Base-by-base conservation (phyloP, 2,888 invertebrate species). In the Nowickia ferox region DNA sequence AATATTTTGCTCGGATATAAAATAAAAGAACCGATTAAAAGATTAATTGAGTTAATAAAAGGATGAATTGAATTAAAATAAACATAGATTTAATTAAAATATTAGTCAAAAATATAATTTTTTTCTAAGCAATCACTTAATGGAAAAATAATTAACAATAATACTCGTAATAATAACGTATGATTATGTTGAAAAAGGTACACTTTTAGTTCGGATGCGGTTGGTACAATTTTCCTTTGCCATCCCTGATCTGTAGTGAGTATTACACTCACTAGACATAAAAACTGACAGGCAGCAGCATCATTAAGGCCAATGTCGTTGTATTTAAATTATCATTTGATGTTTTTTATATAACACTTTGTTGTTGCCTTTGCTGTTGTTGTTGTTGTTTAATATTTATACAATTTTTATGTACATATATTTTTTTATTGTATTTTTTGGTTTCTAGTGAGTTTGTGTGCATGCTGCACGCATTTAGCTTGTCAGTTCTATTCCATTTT, bases 281-380 rank as follows among this genome's bases (percentile, higher is more conserved):
- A 22, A 61, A 71, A 44, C 76, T 59, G 81, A 71, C 78, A 86
- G 82, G 79, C 79, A 79, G 57, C 83, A 76, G 76, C 86, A 86
- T 86, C 86, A 86, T 86, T 86, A 86, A 86, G 86, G 86, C 86
- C 86, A 86, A 86, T 86, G 86, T 83, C 86, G 83, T 80, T 86
- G 86, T 80, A 86, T 86, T 80, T 83, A 86, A 86, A 86, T 86
- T 59, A 78, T 77, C 83, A 78, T 84, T 84, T 86, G 61, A 80
- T 85, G 79, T 72, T 84, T 57, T 66, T 76, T 30, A 30, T 30
- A 44, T 84, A 80, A 46, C 53, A 59, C 38, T 61, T 59, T 59
- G 19, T 63, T 68, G 38, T 53, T 72, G 57, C 48, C 66, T 38
- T 63, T 68, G 38, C 46, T 72, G 65, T 69, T 72, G 17, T 82